Conservation (phyloP, 30 jellyfish, hydroid and myxozoan species). For the Haliclystus octoradiatus region DNA sequence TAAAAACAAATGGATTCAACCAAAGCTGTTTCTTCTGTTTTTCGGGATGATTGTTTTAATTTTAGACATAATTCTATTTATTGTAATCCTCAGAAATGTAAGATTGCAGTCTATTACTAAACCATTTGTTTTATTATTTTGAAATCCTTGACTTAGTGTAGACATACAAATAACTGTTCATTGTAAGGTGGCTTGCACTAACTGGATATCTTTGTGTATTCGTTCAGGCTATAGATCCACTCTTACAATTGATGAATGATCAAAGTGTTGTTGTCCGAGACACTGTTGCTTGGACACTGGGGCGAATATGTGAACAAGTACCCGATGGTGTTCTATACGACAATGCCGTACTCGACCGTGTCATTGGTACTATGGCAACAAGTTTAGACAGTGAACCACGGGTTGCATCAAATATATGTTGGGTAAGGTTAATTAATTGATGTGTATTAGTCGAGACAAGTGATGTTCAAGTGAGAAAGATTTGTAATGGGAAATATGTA, state of each 20-base stretch:
- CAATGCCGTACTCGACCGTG: constrained; percentile 43
- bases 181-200: too few species aligned
- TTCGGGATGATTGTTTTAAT: not conserved
- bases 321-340: constrained; percentile 84
- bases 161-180: too few species aligned
- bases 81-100: not conserved
- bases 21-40: too few species aligned
- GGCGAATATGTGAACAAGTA: constrained; percentile 90
- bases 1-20: too few species aligned
- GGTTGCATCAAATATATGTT: constrained; percentile 93
- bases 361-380: constrained; percentile 55
- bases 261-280: constrained; percentile 84
- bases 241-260: constrained; percentile 72
- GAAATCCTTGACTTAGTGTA: too few species aligned
- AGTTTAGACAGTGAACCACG: constrained; percentile 93
- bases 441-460: too few species aligned
- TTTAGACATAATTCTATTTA: not conserved
- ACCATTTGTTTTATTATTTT: too few species aligned
- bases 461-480: too few species aligned
- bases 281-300: constrained; percentile 90
- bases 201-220: too few species aligned
- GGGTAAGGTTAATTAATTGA: constrained; percentile 90
- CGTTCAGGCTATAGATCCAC: constrained; percentile 65
- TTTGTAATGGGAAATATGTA: too few species aligned
- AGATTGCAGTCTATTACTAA: not conserved